Conservation (phyloP, 1,140 invertebrate genomes). For the Teleogryllus occipitalis region DNA sequence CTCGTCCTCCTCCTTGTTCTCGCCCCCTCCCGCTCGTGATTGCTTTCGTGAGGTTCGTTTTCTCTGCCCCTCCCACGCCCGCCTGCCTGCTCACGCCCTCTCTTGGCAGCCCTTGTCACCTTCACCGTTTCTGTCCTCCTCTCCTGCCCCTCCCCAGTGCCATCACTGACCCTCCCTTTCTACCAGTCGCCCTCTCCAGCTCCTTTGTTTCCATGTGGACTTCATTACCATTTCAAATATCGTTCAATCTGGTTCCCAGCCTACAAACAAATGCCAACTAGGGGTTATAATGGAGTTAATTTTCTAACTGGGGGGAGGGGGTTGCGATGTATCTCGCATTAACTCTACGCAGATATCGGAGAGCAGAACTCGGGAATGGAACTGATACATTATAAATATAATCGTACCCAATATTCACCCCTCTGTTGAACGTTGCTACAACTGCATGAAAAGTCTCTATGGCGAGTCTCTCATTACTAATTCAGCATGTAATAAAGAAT, state of each 20-base stretch:
- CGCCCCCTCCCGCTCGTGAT: no score
- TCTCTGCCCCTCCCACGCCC: no score
- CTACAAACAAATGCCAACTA: neutral
- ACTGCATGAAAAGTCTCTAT: neutral
- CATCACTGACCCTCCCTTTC: no score
- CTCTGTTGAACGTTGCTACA: neutral
- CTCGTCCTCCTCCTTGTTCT: no score
- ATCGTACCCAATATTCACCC: neutral
- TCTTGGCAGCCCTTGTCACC: no score
- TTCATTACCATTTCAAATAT: neutral
- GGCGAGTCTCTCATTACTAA: no score
- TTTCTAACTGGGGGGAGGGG: neutral
- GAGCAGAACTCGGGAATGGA: neutral
- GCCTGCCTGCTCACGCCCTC: no score
- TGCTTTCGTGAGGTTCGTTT: no score
- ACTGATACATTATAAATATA: neutral
- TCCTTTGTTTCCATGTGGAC: neutral
- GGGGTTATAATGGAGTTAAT: neutral
- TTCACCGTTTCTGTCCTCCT: no score
- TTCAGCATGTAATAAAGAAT: no score
- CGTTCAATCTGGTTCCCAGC: neutral
- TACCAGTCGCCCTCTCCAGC: neutral
- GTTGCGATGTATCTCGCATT: neutral
- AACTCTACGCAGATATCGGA: neutral
- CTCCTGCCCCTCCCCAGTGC: no score